Percentiles rank a stretch among this genome's conserved stretches.
Evolutionary conservation across 2,113 vertebrate species (phyloP).

Genomic region (Pristiophorus japonicus): DNA sequence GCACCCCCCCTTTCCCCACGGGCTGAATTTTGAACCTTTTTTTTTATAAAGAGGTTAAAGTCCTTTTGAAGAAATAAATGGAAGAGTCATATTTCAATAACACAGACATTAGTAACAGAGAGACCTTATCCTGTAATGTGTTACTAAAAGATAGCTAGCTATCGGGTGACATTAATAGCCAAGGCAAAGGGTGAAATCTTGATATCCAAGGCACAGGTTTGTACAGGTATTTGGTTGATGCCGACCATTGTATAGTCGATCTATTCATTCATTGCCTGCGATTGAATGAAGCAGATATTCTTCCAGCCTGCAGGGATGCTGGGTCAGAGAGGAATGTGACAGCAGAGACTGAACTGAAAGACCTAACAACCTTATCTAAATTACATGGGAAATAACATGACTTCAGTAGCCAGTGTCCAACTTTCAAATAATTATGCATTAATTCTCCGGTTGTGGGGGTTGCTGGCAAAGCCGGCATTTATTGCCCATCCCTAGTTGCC

Average conservation of each 20-base stretch:
- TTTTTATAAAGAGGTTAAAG: neutral
- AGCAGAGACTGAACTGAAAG: neutral
- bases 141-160: neutral
- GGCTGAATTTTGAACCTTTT: neutral
- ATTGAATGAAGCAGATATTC: neutral
- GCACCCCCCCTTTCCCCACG: neutral
- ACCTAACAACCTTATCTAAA: neutral
- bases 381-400: neutral
- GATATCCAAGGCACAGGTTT: neutral
- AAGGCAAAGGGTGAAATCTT: neutral
- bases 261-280: neutral
- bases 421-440: neutral
- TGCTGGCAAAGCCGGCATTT: neutral
- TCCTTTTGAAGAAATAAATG: slow-evolving; percentile 2
- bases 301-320: neutral
- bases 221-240: neutral
- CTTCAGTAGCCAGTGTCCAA: neutral
- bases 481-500: neutral
- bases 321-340: neutral
- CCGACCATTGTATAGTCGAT: neutral
- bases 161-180: neutral
- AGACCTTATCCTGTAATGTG: neutral
- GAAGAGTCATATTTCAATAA: neutral
- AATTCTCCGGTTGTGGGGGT: neutral
- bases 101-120: neutral